Evolutionary conservation across 1,140 invertebrate species (phyloP), one percentile per base, ranked within the genome.

Genomic region (Eumaeus atala): DNA sequence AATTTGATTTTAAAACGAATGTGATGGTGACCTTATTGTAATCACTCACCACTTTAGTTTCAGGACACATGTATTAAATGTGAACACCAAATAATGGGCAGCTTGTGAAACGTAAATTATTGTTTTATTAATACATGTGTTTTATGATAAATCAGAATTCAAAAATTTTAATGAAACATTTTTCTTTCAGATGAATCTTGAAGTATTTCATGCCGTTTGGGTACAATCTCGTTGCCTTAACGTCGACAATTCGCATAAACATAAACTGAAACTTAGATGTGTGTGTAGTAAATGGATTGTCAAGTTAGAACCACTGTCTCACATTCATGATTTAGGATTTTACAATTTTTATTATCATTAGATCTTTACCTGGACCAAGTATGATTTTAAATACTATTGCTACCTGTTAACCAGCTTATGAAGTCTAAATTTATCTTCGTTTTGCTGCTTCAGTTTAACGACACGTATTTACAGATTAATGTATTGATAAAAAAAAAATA

Each of bases 111-210:
- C 40, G 17, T 16, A 16, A 44, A 14, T 44, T 14, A 44, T 44
- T 44, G 17, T 17, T 44, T 10, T 37, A 37, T 44, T 44, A 17
- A 74, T 76, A 77, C 74, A 81, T 83, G 76, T 83, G 77, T 77
- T 81, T 48, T 5, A 36, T 7, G 12, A 40, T 28, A 44, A 12
- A 33, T 56, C 48, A 64, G 16, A 63, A 37, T 60, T 50, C 70
- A 50, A 67, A 57, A 61, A 59, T 78, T 77, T 80, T 77, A 84
- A 75, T 80, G 71, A 69, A 66, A 56, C 69, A 74, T 83, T 86
- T 86, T 77, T 80, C 77, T 86, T 86, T 86, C 83, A 86, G 83
- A 86, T 86, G 74, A 82, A 77, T 77, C 76, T 82, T 83, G 74
- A 77, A 66, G 63, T 66, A 74, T 77, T 72, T 74, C 74, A 69